These are phyloP conservation scores for Patella pellucida DNA, from an alignment of 2,888 invertebrate species.

Conservation along the genomic window DNA sequence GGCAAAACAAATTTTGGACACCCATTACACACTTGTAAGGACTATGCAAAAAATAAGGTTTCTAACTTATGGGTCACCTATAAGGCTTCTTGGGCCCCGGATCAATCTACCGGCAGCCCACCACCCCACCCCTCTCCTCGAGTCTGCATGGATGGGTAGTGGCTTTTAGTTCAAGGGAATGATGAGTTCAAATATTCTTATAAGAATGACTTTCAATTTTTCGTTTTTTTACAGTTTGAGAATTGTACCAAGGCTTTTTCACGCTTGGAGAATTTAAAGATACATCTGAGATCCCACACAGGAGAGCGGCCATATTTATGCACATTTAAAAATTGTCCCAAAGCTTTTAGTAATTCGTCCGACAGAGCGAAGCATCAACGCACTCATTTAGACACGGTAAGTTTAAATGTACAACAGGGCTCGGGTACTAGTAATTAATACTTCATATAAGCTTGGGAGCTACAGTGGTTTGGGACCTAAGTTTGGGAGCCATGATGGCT, in stretches of 20 bases:
- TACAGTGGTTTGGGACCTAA: background rate
- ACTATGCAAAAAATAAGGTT: too few relatives aligned
- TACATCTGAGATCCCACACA: conserved; percentile 82
- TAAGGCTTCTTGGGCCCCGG: too few relatives aligned
- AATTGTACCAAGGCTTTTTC: conserved; percentile 98
- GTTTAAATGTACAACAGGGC: conserved; percentile 72
- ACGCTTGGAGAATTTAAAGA: conserved; percentile 95
- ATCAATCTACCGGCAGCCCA: too few relatives aligned
- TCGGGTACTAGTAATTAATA: too few relatives aligned
- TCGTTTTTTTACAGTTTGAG: conserved; percentile 61
- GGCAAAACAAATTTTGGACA: too few relatives aligned
- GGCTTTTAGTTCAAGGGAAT: too few relatives aligned
- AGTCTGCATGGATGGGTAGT: too few relatives aligned
- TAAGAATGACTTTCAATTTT: background rate
- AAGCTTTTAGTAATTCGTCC: conserved; percentile 98
- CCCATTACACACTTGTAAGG: too few relatives aligned
- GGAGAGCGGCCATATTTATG: conserved; percentile 96
- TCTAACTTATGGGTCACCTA: too few relatives aligned
- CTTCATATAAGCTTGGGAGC: background rate
- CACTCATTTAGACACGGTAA: conserved; percentile 98
- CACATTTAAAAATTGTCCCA: conserved; percentile 95
- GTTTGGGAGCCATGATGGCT: background rate
- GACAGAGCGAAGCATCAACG: conserved; percentile 98
- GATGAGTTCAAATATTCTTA: too few relatives aligned
- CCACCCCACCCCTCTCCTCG: too few relatives aligned